These are phyloP conservation scores for Apamea crenata DNA, from an alignment of 2,888 invertebrate genomes.

Conservation along the genomic window DNA sequence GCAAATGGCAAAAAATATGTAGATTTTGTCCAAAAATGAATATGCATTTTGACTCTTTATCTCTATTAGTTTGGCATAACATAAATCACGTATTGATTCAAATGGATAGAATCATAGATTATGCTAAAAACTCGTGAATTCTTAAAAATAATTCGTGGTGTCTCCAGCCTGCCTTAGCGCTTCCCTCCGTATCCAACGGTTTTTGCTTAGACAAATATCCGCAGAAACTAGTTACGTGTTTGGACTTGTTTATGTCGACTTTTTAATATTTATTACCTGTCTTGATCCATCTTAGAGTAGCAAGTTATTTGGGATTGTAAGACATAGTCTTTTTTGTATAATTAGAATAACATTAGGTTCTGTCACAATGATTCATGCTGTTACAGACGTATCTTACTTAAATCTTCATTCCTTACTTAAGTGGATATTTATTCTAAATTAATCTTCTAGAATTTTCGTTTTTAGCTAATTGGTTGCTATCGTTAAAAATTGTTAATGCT, in stretches of 20 bases:
- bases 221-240: slow-evolving; percentile 88
- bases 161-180: slow-evolving; percentile 68
- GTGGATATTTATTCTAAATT: background rate
- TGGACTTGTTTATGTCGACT: slow-evolving; percentile 81
- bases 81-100: slow-evolving; percentile 56
- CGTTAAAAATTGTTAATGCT: background rate
- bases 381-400: background rate
- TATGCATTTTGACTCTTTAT: slow-evolving; percentile 10
- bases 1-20: background rate
- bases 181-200: slow-evolving; percentile 81
- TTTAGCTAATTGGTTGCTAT: background rate
- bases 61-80: slow-evolving; percentile 28
- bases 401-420: background rate
- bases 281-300: slow-evolving; percentile 71
- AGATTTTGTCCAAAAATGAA: slow-evolving; percentile 11
- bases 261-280: slow-evolving; percentile 83
- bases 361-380: background rate
- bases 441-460: background rate
- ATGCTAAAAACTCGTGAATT: slow-evolving; percentile 26
- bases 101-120: slow-evolving; percentile 23
- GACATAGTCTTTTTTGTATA: slow-evolving; percentile 38
- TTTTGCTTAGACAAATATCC: slow-evolving; percentile 88
- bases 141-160: slow-evolving; percentile 45
- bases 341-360: slow-evolving; percentile 35
- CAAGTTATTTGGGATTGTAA: slow-evolving; percentile 31